phyloP scores from a whole-genome alignment of 64 coral and sea anemone species.

The Montipora cactus region DNA sequence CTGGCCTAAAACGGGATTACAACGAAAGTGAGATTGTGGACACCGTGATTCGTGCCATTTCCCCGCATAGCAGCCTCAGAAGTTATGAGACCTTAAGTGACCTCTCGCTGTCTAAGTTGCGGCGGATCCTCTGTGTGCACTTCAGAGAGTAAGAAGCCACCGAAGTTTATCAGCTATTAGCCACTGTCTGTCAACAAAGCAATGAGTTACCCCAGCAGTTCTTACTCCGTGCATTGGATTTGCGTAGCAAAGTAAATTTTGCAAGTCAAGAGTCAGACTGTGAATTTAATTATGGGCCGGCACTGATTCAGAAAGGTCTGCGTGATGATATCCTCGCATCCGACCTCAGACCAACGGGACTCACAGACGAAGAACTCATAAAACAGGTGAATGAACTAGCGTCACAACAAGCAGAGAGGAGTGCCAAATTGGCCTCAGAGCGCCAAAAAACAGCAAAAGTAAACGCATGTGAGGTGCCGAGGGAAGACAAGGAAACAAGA shows the following conservation, averaged over 20 bases:
- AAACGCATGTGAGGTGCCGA: neutral
- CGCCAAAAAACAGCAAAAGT: constrained; percentile 20
- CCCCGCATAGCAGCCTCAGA: neutral
- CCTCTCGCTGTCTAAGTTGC: constrained; percentile 39
- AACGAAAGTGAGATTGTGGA: constrained; percentile 40
- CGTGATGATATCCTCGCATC: neutral
- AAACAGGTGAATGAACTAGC: constrained; percentile 59
- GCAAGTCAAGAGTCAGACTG: neutral
- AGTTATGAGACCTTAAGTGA: constrained; percentile 30
- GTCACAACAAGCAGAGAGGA: constrained; percentile 11
- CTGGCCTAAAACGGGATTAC: no score
- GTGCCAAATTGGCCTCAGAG: constrained; percentile 15
- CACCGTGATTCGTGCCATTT: constrained; percentile 39
- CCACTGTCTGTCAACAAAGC: constrained; percentile 28
- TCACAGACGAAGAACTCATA: constrained; percentile 59
- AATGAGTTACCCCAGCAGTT: constrained; percentile 9
- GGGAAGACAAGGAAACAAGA: neutral
- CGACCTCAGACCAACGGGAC: neutral
- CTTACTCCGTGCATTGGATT: no score
- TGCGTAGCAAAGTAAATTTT: no score
- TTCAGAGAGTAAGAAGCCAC: constrained; percentile 40
- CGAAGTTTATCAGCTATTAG: constrained; percentile 54
- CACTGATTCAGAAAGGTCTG: neutral
- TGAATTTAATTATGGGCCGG: neutral
- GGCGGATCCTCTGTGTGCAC: constrained; percentile 33